phyloP scores from a whole-genome alignment of 2,797 vertebrate genomes.

The Acanthiza pusilla region DNA sequence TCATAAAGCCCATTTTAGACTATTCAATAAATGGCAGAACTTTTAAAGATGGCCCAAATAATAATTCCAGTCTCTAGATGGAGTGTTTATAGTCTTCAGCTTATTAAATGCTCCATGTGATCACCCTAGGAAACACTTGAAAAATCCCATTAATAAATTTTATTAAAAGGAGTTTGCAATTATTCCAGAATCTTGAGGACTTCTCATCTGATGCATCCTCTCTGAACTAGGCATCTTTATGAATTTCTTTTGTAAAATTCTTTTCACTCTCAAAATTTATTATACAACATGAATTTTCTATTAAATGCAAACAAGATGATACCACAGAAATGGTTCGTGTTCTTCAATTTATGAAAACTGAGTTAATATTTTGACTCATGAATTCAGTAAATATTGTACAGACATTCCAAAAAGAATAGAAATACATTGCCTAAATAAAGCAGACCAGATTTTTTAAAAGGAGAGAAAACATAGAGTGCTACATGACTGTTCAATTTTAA shows the following conservation, averaged over 20 bases:
- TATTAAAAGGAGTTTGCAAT: not conserved
- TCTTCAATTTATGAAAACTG: not conserved
- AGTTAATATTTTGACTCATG: conserved; percentile 12
- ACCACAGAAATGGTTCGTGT: not conserved
- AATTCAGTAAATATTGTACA: conserved; percentile 11
- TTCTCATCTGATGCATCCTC: not conserved
- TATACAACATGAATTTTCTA: not conserved
- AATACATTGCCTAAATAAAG: not conserved
- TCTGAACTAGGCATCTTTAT: not conserved
- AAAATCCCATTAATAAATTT: conserved; percentile 7
- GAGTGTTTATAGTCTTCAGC: not conserved
- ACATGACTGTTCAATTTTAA: not conserved
- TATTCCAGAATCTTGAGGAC: not conserved
- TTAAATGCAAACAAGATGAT: not conserved
- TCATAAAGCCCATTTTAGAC: not conserved
- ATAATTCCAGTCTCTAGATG: not conserved
- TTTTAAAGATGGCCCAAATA: conserved; percentile 3
- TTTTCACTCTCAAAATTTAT: not conserved
- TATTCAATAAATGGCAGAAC: not conserved
- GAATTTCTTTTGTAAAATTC: not conserved
- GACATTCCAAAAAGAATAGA: not conserved
- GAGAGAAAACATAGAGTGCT: not conserved
- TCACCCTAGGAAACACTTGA: not conserved
- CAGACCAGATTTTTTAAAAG: not conserved
- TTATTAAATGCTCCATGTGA: not conserved